Base-by-base conservation (phyloP, 2,888 invertebrate species). In the Nasonovia ribisnigri region DNA sequence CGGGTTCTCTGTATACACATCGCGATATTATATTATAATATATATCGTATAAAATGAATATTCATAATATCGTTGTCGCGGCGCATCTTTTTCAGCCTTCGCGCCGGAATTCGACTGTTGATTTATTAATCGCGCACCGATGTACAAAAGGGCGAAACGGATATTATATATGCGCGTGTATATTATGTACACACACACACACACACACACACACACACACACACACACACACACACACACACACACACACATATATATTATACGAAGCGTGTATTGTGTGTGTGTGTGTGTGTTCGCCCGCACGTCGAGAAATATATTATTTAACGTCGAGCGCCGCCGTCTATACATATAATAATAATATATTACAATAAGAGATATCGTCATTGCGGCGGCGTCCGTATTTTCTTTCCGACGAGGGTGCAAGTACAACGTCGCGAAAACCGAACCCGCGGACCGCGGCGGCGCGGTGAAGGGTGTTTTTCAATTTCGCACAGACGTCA, bases 1-100 rank as follows among this genome's bases (percentile, higher is more conserved):
- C 46, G 86, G 46, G 51, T 43, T n/a, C 26, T 36, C 42, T 57
- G 60, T 1, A 46, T 20, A 89, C 6, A 60, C 48, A 48, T n/a
- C 16, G 57, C 29, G 57, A 89, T 91, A 92, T 94, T 94, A 57
- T 77, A 77, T 77, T 77, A 86, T 86, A 86, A 86, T 86, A 86
- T 86, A 86, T 36, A 77, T 77, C 29, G 43, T 29, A 93, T 84
- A 84, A 88, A 94, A 94, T 94, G 94, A 94, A 94, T 94, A 94
- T 94, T 94, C 94, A 91, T 77, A 36, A 91, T 77, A 36, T 94
- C 94, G 94, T 94, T 94, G 94, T 94, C 94, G 90, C 92, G 94
- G 67, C 91, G 89, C 94, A 92, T 90, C 94, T 94, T 92, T 93
- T 94, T 90, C 94, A 93, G 94, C 90, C 90, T 54, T 88, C 91